phyloP scores from a whole-genome alignment of 92 coral and sea anemone genomes.

The Zoanthus sociatus region DNA sequence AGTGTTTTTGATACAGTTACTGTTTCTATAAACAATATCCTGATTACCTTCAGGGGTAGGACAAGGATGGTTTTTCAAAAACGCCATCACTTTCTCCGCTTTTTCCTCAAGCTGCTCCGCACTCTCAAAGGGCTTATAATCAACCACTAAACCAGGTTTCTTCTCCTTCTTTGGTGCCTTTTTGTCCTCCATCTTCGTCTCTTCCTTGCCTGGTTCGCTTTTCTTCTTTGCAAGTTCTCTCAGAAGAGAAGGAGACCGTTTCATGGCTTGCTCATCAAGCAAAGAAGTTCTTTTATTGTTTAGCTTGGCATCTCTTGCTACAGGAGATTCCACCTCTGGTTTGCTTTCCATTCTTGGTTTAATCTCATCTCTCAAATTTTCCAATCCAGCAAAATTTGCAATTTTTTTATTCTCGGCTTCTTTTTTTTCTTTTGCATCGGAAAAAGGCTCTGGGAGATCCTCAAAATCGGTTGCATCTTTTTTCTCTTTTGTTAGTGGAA shows the following conservation, averaged over 20 bases:
- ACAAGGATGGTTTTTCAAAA: slow-evolving; percentile 23
- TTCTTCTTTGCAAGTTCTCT: slow-evolving; percentile 20
- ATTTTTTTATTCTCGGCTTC: not conserved
- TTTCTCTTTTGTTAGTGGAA: not conserved
- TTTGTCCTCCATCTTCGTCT: not conserved
- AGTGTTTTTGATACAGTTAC: not conserved
- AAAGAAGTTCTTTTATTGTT: not conserved
- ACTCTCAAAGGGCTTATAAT: slow-evolving; percentile 25
- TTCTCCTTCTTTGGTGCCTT: not conserved
- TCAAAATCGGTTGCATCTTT: not conserved
- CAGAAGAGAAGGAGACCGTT: not conserved
- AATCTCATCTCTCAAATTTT: not conserved
- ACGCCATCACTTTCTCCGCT: slow-evolving; percentile 36
- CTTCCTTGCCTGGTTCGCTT: not conserved
- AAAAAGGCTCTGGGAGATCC: not conserved
- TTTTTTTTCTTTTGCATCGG: slow-evolving; percentile 9
- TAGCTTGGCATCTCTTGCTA: not conserved
- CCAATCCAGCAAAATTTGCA: not conserved
- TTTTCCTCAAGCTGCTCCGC: not conserved
- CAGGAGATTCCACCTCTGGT: not conserved
- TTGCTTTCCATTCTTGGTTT: not conserved
- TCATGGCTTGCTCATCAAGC: not conserved
- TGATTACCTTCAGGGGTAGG: slow-evolving; percentile 33
- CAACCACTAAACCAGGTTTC: slow-evolving; percentile 25
- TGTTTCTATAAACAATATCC: too few relatives aligned